These are phyloP conservation scores for Phymastichus coffea DNA, from an alignment of 1,140 invertebrate genomes.

Conservation along the genomic window DNA sequence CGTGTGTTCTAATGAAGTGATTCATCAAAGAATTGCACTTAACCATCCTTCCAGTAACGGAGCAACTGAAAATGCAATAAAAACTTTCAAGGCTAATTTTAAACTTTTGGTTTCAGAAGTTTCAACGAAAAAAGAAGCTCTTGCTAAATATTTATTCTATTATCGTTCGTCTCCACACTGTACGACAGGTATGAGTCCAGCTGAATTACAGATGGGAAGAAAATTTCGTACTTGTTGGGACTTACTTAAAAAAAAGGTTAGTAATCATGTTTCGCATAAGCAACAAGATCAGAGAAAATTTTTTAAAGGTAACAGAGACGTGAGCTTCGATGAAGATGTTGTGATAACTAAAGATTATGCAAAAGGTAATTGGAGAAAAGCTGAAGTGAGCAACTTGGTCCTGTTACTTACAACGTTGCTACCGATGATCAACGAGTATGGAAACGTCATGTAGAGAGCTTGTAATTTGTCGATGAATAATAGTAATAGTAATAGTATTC, in stretches of 20 bases:
- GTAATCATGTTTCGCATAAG: background rate
- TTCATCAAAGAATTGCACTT: background rate
- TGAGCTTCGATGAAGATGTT: conserved; percentile 15
- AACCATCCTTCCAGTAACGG: background rate
- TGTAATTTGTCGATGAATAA: too few species aligned
- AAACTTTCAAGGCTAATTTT: conserved; percentile 29
- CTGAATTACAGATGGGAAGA: conserved; percentile 16
- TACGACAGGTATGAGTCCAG: conserved; percentile 15
- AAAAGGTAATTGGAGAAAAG: conserved; percentile 26
- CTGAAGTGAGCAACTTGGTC: conserved; percentile 19
- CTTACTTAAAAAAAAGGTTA: background rate
- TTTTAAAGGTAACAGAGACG: conserved; percentile 29
- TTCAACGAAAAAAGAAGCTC: background rate
- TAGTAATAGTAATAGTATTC: too few species aligned
- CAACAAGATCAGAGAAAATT: background rate
- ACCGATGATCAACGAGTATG: conserved; percentile 9
- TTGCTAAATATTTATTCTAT: conserved; percentile 11
- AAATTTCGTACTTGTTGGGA: conserved; percentile 4
- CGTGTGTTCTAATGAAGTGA: background rate
- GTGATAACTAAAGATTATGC: conserved; percentile 31
- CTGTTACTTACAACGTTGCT: conserved; percentile 25
- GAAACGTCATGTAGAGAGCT: conserved; percentile 26
- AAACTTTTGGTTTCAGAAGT: conserved; percentile 23
- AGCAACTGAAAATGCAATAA: background rate
- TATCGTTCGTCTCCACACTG: conserved; percentile 16